Base-by-base conservation (phyloP, 2,888 invertebrate species). In the Chromoteleia sp. region DNA sequence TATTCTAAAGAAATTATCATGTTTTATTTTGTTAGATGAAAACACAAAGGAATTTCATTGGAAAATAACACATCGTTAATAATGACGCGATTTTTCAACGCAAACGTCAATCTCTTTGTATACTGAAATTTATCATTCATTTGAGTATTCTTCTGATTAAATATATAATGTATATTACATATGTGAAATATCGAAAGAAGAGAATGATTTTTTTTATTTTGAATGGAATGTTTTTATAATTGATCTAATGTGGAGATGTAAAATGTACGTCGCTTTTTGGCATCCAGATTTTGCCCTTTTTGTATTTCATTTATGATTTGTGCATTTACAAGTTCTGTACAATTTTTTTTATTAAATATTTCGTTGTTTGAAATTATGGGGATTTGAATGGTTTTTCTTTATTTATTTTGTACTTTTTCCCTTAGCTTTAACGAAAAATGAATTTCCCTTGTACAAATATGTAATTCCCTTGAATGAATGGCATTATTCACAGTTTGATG, bases 391-490 rank as follows among this genome's bases (percentile, higher is more conserved):
- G 5, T 25, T 5, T 4, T 10, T 29, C 41, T 29, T 14, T 61
- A 30, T 63, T 63, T 63, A 29, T 45, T n/a, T 45, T 30, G 8
- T n/a, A 43, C 2, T 7, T 12, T 36, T 29, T 21, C 12, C 48
- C 17, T 43, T 48, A 14, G 1, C 8, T 17, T 17, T n/a, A 33
- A 45, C 1, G 33, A 48, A 5, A 36, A 12, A 17, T 21, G 2
- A 25, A 17, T 63, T 74, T 56, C 56, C 41, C 17, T 61, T 39
- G 58, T 65, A 45, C 4, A 52, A 63, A 56, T 25, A 8, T 5
- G 52, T 45, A 12, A 12, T 52, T 67, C 45, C 43, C 67, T 76
- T 68, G 61, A 54, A 68, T 61, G 76, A 76, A 76, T 76, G 76
- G 54, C 75, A 68, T 30, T 43, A 52, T 67, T 65, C 41, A 25